Base-by-base conservation (phyloP, 2,888 invertebrate species). In the Ischnura elegans region DNA sequence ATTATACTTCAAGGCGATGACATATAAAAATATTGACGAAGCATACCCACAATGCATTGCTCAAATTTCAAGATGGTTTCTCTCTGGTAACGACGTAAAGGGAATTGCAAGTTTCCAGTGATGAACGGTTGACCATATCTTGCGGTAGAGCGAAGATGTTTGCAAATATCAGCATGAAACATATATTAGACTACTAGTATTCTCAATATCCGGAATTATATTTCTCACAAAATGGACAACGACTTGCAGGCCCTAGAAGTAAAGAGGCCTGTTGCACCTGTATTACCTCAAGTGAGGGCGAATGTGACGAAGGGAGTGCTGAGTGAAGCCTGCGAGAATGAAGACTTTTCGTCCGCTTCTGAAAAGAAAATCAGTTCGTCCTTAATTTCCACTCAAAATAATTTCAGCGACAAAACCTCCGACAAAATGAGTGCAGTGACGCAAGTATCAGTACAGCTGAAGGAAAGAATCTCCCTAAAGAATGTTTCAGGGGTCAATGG, bases 401-500 rank as follows among this genome's bases (percentile, higher is more conserved):
- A 87, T 87, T 93, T 66, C 55, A 93, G 61, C 55, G 87, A 93
- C 47, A 61, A 76, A 36, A 86, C 76, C 46, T 42, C 93, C 29
- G 87, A 87, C 47, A 55, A 93, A 93, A 87, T 93, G 66, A 93
- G 93, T 93, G 93, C 87, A 93, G 87, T 87, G 66, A 66, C 87
- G 87, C 87, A 93, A 86, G 66, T 93, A 87, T 87, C 94, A 76
- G 47, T 94, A 85, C 94, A 94, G 29, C 87, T 94, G 84, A 94
- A 94, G 93, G 94, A 94, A 93, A 94, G 93, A 94, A 94, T 94
- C 76, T 94, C 94, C 93, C 93, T 94, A 55, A 94, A 94, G 93
- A 94, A 94, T 94, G 94, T 94, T 66, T n/a, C 93, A 85, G 94
- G 94, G 93, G 94, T 94, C n/a, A 94, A 94, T 93, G 94, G 94